Base-by-base conservation (phyloP, 1,140 invertebrate species). In the Asobara japonica region DNA sequence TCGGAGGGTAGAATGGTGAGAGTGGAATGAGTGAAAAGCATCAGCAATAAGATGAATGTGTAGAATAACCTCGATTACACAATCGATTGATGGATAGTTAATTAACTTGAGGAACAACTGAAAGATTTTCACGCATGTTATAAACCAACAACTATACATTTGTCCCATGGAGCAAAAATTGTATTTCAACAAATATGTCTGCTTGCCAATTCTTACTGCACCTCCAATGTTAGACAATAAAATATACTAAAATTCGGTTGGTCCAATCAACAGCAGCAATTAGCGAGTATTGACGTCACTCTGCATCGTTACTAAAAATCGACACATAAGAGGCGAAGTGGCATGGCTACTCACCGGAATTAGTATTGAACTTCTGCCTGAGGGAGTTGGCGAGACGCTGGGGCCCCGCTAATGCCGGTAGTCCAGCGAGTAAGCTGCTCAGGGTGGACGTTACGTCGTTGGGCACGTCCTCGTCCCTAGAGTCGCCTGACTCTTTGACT, bases 361-460 rank as follows among this genome's bases (percentile, higher is more conserved):
- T 87, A 70, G 76, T 80, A 72, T 79, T 81, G 67, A 87, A 85
- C 67, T 83, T 87, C 71, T 88, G 85, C 77, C 82, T 78, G 75
- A 87, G 83, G 79, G 86, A 83, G 71, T 56, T 84, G 77, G 86
- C 86, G 76, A 88, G 82, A 77, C 85, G 86, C 80, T 88, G 86
- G 81, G 84, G 83, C 80, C 84, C 83, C 79, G 83, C 83, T 78
- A 88, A 78, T 77, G 81, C 80, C 75, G 86, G 86, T 79, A 88
- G 80, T 79, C 85, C 84, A 75, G 84, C 82, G 45, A 87, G 78
- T 75, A 88, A 71, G 62, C 80, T 81, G 74, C 83, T 87, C 81
- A 88, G 76, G 41, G 81, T 88, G 65, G 86, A 78, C 64, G 81
- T 76, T 65, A 84, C 79, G 81, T 86, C 84, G 64, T 29, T 62